Conservation (phyloP, 2,113 vertebrate genomes). For the Athene cunicularia region DNA sequence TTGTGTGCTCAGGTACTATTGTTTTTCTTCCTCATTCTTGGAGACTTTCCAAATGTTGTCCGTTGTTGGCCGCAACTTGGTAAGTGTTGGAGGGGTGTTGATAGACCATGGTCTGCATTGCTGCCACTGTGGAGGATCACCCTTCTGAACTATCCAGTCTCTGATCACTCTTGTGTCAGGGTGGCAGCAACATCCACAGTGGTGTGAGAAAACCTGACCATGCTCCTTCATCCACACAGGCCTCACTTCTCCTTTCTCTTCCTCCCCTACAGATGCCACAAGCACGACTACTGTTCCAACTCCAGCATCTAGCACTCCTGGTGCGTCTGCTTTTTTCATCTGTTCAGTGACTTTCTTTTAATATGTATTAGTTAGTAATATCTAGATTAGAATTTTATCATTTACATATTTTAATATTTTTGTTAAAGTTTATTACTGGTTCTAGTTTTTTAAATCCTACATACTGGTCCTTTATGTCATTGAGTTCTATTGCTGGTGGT, state of each 20-base stretch:
- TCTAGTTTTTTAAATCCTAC: fast-evolving
- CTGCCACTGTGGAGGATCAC: fast-evolving
- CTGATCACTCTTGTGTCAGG: background rate
- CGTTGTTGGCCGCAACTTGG: fast-evolving
- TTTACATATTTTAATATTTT: fast-evolving
- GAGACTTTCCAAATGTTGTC: fast-evolving
- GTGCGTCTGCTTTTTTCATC: fast-evolving
- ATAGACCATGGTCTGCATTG: fast-evolving
- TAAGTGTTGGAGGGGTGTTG: fast-evolving
- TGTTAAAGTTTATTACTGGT: fast-evolving
- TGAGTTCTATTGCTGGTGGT: fast-evolving
- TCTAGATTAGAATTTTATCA: fast-evolving
- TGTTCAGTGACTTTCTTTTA: fast-evolving
- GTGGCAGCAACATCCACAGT: fast-evolving
- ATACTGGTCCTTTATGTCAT: fast-evolving
- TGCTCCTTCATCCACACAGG: no score
- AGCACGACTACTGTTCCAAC: fast-evolving
- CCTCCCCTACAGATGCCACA: fast-evolving
- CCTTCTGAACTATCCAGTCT: fast-evolving
- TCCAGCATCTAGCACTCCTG: fast-evolving
- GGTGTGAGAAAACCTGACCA: fast-evolving
- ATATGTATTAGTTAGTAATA: fast-evolving
- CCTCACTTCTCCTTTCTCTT: background rate
- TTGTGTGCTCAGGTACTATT: conserved; percentile 47
- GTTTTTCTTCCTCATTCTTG: fast-evolving